Evolutionary conservation across 2,113 vertebrate genomes (phyloP).

Genomic region (Recurvirostra avosetta): DNA sequence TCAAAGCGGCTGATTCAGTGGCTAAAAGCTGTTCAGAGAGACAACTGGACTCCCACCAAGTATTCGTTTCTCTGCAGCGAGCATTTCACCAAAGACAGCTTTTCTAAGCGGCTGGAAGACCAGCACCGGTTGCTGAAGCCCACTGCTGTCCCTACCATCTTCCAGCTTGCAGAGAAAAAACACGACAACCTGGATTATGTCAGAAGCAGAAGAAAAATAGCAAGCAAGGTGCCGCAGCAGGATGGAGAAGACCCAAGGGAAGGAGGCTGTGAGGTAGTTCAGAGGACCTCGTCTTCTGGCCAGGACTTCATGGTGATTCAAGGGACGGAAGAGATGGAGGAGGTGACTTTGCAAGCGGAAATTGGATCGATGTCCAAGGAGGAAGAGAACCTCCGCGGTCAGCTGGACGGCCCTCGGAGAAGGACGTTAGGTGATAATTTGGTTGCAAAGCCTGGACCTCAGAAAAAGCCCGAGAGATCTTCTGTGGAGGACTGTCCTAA

Average conservation of each 20-base stretch:
- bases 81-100: conserved; percentile 84
- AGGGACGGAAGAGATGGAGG: conserved; percentile 55
- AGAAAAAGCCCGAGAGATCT: not conserved
- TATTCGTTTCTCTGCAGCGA: conserved; percentile 84
- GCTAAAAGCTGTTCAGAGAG: conserved; percentile 79
- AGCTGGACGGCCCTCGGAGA: conserved; percentile 27
- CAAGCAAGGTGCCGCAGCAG: not conserved
- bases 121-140: conserved; percentile 79
- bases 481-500: not conserved
- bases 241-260: conserved; percentile 38
- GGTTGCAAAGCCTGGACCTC: not conserved
- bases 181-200: conserved; percentile 58
- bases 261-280: conserved; percentile 24
- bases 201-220: conserved; percentile 56
- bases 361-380: not conserved
- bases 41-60: conserved; percentile 83
- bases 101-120: conserved; percentile 77
- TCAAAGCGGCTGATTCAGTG: conserved; percentile 79
- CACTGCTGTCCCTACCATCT: conserved; percentile 81
- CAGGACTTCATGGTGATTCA: conserved; percentile 50
- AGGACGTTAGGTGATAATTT: conserved; percentile 32
- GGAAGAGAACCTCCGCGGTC: not conserved
- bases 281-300: not conserved
- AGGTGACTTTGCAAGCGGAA: not conserved
- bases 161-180: conserved; percentile 72